Percentiles rank a stretch among this genome's conserved stretches.
Evolutionary conservation across 2,797 vertebrate genomes (phyloP).

Genomic region (Parambassis ranga): DNA sequence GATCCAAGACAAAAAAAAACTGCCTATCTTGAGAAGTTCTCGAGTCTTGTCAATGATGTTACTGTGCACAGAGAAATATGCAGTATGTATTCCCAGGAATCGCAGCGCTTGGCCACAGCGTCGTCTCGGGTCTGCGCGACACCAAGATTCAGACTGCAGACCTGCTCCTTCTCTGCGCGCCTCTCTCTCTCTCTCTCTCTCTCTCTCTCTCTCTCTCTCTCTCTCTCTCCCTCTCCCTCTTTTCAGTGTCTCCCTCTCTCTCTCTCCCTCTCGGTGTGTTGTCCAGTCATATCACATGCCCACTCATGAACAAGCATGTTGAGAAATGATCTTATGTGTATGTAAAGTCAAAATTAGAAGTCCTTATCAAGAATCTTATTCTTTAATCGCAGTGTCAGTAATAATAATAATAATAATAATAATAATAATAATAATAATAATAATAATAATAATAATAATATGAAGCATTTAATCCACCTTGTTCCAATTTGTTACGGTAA

Average conservation of each 20-base stretch:
- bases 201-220: constrained; percentile 30
- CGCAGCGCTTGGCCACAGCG: constrained; percentile 65
- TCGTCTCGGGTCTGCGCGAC: constrained; percentile 73
- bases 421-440: background rate
- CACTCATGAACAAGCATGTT: constrained; percentile 9
- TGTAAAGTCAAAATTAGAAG: background rate
- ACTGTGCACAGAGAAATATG: constrained; percentile 33
- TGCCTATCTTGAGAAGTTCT: constrained; percentile 67
- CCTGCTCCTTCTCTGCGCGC: constrained; percentile 64
- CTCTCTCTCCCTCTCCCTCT: constrained; percentile 25
- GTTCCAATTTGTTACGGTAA: constrained; percentile 15
- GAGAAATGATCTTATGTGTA: background rate
- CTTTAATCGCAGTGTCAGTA: background rate
- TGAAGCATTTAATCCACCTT: constrained; percentile 9
- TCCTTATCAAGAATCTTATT: background rate
- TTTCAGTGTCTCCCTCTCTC: constrained; percentile 15
- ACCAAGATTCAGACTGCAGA: constrained; percentile 80
- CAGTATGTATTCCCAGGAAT: constrained; percentile 57
- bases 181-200: constrained; percentile 57
- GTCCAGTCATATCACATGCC: constrained; percentile 16
- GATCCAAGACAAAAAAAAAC: constrained; percentile 38
- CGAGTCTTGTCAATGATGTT: constrained; percentile 38
- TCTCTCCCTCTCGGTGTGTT: constrained; percentile 17
- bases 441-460: background rate
- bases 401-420: background rate